Percentiles rank a stretch among this genome's conserved stretches.
phyloP scores from a whole-genome alignment of 1,140 invertebrate species.

The Trichonephila clavata region DNA sequence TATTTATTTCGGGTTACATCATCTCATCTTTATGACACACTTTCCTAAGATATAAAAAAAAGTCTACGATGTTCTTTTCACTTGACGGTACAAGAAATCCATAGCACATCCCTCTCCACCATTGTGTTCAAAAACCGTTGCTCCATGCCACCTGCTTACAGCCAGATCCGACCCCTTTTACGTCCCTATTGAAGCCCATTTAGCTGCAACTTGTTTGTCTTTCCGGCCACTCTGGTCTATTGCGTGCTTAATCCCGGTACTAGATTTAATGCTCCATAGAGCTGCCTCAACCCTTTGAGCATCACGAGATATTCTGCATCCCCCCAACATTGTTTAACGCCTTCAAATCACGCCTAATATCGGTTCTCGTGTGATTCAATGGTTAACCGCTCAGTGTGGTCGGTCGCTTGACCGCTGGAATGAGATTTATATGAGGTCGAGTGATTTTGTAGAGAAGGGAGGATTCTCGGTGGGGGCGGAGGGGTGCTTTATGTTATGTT shows the following conservation, averaged over 20 bases:
- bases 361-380: slow-evolving; percentile 34
- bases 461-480: background rate
- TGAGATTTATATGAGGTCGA: slow-evolving; percentile 38
- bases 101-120: background rate
- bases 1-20: no score
- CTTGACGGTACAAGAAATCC: no score
- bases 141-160: background rate
- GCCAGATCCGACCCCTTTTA: background rate
- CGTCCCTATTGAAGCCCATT: slow-evolving; percentile 51
- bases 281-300: slow-evolving; percentile 8
- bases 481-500: no score
- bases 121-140: slow-evolving; percentile 6
- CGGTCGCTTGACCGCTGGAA: slow-evolving; percentile 25
- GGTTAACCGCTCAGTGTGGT: slow-evolving; percentile 36
- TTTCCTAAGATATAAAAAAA: no score
- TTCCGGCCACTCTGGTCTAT: slow-evolving; percentile 50
- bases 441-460: background rate
- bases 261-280: slow-evolving; percentile 30
- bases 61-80: no score
- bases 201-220: slow-evolving; percentile 65
- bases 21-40: no score
- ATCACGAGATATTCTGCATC: background rate
- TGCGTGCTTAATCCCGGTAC: slow-evolving; percentile 49
- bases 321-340: slow-evolving; percentile 24
- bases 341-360: slow-evolving; percentile 30